Evolutionary conservation across 2,113 vertebrate species (phyloP), one percentile per base, ranked within the genome.

Genomic region (Sinosuthora webbiana): DNA sequence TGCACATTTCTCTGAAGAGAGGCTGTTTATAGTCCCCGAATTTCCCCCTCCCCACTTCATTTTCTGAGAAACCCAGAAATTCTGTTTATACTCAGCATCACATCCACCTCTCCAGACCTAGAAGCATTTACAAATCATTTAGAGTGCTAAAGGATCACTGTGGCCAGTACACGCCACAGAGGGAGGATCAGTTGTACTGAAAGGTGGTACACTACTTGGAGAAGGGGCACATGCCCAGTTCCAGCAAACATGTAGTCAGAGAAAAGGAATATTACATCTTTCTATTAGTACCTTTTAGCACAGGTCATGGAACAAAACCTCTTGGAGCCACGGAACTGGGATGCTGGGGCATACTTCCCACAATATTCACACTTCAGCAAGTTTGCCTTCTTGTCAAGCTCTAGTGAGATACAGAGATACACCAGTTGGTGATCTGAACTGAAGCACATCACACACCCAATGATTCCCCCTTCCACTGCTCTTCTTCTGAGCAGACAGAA

Each of bases 291-390:
- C 99, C 99, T 99, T 98, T 99, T 99, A 52, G 99, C 99, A 57
- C 99, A 99, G 20, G 99, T 99, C 97, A 99, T 99, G 77, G 99
- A 99, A 95, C 99, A 99, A 97, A 99, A 99, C 78, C 99, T 98
- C 98, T 99, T 99, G 55, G 99, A 99, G 80, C 99, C 99, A 52
- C 98, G 98, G 88, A 99, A 99, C 95, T 99, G 99, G 78, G 96
- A 98, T 77, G 99, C 99, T 18, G 99, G 99, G 30, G 99, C 99
- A 7, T 99, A 98, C 84, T 98, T 99, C 77, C 98, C 98, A 94
- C 99, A 99, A 97, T 99, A 99, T 93, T 99, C 99, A 55, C 99
- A 99, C 94, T 99, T 99, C 77, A 99, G 96, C 94, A 99, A 98
- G 97, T 97, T 97, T 5, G 94, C 88, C 81, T 97, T 97, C 97